phyloP scores from a whole-genome alignment of 2,797 vertebrate species.

The Lithobates pipiens region DNA sequence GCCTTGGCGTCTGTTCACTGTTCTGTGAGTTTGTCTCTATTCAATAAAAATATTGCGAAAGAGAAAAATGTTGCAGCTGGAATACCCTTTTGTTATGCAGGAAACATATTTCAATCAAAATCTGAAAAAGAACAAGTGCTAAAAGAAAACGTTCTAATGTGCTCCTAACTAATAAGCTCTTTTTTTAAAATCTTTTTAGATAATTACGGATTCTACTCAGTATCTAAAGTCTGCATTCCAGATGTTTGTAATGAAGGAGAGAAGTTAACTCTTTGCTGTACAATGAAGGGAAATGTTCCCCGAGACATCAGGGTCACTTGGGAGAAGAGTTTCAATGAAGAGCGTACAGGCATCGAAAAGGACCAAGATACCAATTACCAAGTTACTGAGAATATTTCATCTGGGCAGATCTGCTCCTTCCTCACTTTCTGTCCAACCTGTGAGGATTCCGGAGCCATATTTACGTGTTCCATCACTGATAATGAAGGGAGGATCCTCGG shows the following conservation, averaged over 20 bases:
- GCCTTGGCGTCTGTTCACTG: no score
- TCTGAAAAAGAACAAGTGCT: no score
- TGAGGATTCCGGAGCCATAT: conserved; percentile 39
- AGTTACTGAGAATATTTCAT: conserved; percentile 49
- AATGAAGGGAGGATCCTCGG: conserved; percentile 50
- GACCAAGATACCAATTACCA: conserved; percentile 44
- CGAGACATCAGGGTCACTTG: conserved; percentile 29
- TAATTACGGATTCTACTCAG: conserved; percentile 25
- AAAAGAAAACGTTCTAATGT: no score
- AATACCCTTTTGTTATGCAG: no score
- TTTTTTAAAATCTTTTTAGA: conserved; percentile 13
- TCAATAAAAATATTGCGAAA: no score
- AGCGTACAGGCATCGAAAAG: conserved; percentile 21
- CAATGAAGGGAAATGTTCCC: conserved; percentile 40
- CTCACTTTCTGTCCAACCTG: conserved; percentile 39
- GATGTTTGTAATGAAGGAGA: conserved; percentile 26
- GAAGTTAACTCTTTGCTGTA: conserved; percentile 41
- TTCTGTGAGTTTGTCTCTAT: no score
- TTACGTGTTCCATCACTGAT: conserved; percentile 38
- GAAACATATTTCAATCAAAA: no score
- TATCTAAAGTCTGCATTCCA: conserved; percentile 32
- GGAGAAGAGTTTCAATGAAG: conserved; percentile 22
- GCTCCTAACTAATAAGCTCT: not conserved
- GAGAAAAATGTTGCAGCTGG: no score
- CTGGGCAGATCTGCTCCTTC: conserved; percentile 47